A percentile compares a stretch with the other conserved stretches of the same genome.
These are phyloP conservation scores for Lamellibrachia satsuma DNA, from an alignment of 2,888 invertebrate genomes.

Conservation along the genomic window DNA sequence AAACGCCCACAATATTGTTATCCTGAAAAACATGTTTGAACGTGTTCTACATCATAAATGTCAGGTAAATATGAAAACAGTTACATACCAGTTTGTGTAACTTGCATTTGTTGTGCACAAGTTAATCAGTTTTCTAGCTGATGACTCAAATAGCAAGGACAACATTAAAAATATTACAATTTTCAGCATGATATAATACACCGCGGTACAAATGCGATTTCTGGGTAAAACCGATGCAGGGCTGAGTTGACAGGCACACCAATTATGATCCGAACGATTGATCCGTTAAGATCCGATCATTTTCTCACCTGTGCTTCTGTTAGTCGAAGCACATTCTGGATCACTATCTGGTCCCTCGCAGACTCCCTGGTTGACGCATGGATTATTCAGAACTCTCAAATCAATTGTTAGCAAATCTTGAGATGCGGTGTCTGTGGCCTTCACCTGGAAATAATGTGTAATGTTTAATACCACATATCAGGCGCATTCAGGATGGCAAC, in stretches of 20 bases:
- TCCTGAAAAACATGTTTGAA: no score
- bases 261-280: no score
- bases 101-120: not conserved
- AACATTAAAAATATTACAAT: not conserved
- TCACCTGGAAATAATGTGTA: not conserved
- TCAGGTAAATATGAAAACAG: not conserved
- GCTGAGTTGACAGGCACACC: no score
- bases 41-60: no score
- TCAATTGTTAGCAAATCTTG: not conserved
- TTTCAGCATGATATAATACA: no score
- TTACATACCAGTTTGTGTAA: not conserved
- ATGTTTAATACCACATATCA: not conserved
- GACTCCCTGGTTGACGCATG: not conserved
- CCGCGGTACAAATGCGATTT: no score
- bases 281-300: not conserved
- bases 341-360: not conserved
- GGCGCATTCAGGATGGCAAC: not conserved
- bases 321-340: not conserved
- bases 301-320: not conserved
- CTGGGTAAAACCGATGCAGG: no score
- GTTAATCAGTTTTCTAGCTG: not conserved
- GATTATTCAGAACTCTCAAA: not conserved
- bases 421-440: not conserved
- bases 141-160: not conserved
- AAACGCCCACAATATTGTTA: no score